Evolutionary conservation across 2,888 invertebrate genomes (phyloP).

Genomic region (Spisula subtruncata): DNA sequence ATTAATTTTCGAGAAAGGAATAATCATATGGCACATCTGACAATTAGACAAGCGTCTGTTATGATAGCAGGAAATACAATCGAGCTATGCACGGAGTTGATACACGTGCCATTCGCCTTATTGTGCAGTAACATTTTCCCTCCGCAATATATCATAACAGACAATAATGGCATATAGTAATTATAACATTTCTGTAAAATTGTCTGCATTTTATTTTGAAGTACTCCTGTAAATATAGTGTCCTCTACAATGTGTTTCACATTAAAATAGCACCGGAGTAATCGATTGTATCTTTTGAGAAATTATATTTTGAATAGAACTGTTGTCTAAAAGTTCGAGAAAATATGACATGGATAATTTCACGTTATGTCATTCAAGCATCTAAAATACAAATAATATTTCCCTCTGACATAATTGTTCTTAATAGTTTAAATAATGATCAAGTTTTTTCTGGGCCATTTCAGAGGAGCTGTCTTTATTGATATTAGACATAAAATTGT

Average conservation of each 20-base stretch:
- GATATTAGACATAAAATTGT: too few relatives aligned
- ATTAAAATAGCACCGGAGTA: neutral
- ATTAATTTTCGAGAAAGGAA: constrained; percentile 11
- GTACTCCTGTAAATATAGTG: neutral
- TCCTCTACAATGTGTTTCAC: neutral
- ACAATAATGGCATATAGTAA: neutral
- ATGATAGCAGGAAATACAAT: constrained; percentile 18
- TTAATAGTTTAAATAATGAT: too few relatives aligned
- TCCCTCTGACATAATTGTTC: too few relatives aligned
- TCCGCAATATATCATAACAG: neutral
- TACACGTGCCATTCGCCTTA: neutral
- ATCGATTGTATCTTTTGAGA: neutral
- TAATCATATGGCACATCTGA: neutral
- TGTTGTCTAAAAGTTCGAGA: neutral
- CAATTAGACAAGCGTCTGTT: constrained; percentile 8
- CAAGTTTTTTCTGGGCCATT: too few relatives aligned
- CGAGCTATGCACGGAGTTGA: neutral
- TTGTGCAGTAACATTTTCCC: neutral
- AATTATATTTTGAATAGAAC: neutral
- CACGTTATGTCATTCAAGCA: too few relatives aligned
- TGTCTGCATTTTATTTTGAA: neutral
- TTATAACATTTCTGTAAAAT: constrained; percentile 11
- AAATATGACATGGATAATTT: too few relatives aligned
- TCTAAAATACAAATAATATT: too few relatives aligned
- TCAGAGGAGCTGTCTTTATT: too few relatives aligned